These are phyloP conservation scores for Eutrigla gurnardus DNA, from an alignment of 2,797 vertebrate species.

Conservation along the genomic window DNA sequence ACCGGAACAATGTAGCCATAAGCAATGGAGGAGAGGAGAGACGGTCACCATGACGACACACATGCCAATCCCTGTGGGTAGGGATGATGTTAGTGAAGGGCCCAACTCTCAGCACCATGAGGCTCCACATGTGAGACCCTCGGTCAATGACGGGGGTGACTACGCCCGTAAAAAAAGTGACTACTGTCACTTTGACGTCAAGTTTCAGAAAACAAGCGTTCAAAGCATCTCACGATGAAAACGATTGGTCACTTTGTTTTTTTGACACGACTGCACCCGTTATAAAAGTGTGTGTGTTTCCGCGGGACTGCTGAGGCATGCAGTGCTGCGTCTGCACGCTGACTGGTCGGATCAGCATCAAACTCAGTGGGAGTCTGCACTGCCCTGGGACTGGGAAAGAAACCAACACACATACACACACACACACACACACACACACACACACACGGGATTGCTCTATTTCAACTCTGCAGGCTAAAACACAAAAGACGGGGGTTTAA, in stretches of 20 bases:
- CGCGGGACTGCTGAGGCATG: conserved; percentile 49
- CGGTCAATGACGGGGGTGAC: not conserved
- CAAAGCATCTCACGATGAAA: not conserved
- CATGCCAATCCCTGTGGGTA: not conserved
- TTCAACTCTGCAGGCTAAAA: conserved; percentile 41
- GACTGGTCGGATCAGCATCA: conserved; percentile 73
- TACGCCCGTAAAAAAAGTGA: not conserved
- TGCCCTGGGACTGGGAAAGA: conserved; percentile 30
- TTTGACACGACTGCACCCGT: conserved; percentile 19
- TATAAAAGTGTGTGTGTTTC: conserved; percentile 22
- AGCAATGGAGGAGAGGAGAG: conserved; percentile 18
- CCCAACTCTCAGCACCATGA: conserved; percentile 12
- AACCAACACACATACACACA: not conserved
- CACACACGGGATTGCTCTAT: conserved; percentile 22
- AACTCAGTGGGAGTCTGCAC: conserved; percentile 43
- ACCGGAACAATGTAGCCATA: conserved; percentile 19
- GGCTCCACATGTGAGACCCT: conserved; percentile 7
- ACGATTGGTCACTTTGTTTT: conserved; percentile 11
- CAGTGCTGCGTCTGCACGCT: conserved; percentile 73
- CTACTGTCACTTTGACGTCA: not conserved
- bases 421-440: not conserved
- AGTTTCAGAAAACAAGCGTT: not conserved
- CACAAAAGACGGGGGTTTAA: conserved; percentile 21
- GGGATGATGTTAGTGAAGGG: conserved; percentile 13
- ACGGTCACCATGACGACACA: not conserved